Evolutionary conservation across 2,113 vertebrate species (phyloP), one percentile per base, ranked within the genome.

Genomic region (Chrysemys picta): DNA sequence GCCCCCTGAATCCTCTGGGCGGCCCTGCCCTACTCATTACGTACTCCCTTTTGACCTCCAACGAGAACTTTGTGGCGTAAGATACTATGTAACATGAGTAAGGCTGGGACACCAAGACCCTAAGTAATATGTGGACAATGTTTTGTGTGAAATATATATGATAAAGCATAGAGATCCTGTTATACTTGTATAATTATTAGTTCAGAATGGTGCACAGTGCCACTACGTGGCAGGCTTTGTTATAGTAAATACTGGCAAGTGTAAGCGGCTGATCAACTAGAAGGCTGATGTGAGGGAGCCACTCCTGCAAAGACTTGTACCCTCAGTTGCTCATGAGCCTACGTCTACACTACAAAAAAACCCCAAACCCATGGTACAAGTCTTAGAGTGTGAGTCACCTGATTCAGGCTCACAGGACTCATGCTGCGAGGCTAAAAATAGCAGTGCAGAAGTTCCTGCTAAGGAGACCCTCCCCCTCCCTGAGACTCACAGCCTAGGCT

Each of bases 41-140:
- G 1, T 76, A 24, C 62, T 8, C 11, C 0, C 22, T 0, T 1
- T 0, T 50, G 56, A 11, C 22, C 57, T 53, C 56, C 31, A 10
- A 9, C 27, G 82, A 65, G 9, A 4, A 27, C 56, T 45, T 22
- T 0, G 8, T 69, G n/a, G 13, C 0, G 0, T 35, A 6, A 85
- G 38, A 76, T 25, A 42, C 11, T 11, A 1, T 2, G 38, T 5
- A 62, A 42, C 0, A 0, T n/a, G 25, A 79, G 89, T 1, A 12
- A 16, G 62, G 31, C 31, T n/a, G 21, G 24, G 42, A 27, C 8
- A 56, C 59, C 38, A 47, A 54, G 76, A 56, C 27, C 13, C 27
- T 19, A 53, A 0, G 0, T 21, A 62, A 27, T 29, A 2, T 13
- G 52, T 84, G 49, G 29, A 25, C 59, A 8, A 52, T 53, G 22